Conservation (phyloP, 2,113 vertebrate species). For the Zosterops lateralis region DNA sequence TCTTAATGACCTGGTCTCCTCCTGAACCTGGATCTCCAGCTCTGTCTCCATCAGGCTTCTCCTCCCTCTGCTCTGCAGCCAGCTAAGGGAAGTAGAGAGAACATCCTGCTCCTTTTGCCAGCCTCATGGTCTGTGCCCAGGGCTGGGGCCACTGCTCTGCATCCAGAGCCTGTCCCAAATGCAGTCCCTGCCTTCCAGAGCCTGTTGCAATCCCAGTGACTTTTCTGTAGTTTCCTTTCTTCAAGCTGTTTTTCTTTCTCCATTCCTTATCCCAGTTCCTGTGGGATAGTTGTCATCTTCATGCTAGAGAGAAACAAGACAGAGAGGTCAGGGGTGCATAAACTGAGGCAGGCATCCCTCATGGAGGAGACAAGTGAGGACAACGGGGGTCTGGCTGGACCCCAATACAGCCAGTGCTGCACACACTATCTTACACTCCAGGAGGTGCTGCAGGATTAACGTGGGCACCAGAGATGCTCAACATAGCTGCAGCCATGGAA, state of each 20-base stretch:
- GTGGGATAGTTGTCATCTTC: fast-evolving
- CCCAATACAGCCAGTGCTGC: background rate
- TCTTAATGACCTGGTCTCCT: background rate
- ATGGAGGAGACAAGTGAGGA: background rate
- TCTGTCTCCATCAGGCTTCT: background rate
- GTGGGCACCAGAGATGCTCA: background rate
- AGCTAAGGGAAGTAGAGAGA: background rate
- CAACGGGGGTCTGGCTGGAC: fast-evolving
- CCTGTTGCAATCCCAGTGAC: fast-evolving
- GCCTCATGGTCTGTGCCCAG: fast-evolving
- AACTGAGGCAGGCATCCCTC: background rate
- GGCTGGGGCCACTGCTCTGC: fast-evolving
- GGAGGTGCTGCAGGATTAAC: background rate
- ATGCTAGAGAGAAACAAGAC: background rate
- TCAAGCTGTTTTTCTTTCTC: background rate
- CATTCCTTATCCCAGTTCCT: background rate
- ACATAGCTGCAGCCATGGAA: background rate
- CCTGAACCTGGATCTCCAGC: background rate
- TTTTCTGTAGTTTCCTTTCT: background rate
- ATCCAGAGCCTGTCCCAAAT: background rate
- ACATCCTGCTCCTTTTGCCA: background rate
- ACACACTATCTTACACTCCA: background rate
- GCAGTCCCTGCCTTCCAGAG: background rate
- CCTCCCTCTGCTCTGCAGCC: background rate
- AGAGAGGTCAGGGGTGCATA: background rate